Conservation (phyloP, 2,888 invertebrate species). For the Chesias legatella region DNA sequence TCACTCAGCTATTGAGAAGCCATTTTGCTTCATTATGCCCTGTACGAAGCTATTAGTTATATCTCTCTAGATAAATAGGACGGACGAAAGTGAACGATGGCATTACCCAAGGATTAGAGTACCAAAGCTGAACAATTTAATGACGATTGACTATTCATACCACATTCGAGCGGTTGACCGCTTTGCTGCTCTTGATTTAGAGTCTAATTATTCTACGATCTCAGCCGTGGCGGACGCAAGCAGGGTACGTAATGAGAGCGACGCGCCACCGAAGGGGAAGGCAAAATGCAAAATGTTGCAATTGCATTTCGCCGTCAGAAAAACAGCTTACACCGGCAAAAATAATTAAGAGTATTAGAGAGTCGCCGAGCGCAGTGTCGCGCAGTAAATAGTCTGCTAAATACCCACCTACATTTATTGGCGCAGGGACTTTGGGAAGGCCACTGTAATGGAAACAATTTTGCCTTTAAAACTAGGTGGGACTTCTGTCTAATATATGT, state of each 20-base stretch:
- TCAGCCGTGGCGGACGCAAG: constrained; percentile 66
- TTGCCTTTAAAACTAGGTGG: constrained; percentile 63
- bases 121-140: constrained; percentile 78
- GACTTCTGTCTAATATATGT: constrained; percentile 47
- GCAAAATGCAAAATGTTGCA: constrained; percentile 75
- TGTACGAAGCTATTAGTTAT: too few species aligned
- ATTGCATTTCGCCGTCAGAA: constrained; percentile 74
- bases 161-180: constrained; percentile 75
- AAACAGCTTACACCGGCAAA: constrained; percentile 78
- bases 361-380: constrained; percentile 70
- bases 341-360: constrained; percentile 79
- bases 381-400: constrained; percentile 76
- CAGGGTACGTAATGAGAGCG: constrained; percentile 70
- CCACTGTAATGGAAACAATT: constrained; percentile 70
- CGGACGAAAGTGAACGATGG: constrained; percentile 29
- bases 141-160: constrained; percentile 79
- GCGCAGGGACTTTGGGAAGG: constrained; percentile 59
- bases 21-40: too few species aligned
- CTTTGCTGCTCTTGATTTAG: constrained; percentile 76
- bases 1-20: too few species aligned
- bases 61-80: constrained; percentile 21
- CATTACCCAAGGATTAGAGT: constrained; percentile 63
- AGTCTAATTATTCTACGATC: constrained; percentile 77
- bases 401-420: constrained; percentile 78
- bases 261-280: constrained; percentile 39